Evolutionary conservation across 2,113 vertebrate genomes (phyloP), one percentile per base, ranked within the genome.

Genomic region (Synodontis membranacea): DNA sequence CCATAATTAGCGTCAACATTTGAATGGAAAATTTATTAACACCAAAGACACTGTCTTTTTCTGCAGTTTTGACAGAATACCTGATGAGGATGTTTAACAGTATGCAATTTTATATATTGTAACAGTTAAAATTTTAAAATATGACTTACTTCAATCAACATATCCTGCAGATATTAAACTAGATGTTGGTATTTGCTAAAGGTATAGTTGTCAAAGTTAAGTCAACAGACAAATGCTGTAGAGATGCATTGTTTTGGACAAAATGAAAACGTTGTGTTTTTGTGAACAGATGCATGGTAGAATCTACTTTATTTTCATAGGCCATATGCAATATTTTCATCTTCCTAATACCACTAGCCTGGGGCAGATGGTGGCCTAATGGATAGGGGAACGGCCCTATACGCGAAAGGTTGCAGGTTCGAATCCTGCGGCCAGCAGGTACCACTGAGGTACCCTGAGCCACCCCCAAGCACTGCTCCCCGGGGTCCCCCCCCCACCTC

Each of bases 1-100:
- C 83, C 89, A 86, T 92, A 90, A 92, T 92, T 91, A 91, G 89
- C 90, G 89, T 83, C 80, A 76, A 42, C 8, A 39, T 72, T 10
- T 25, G 42, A n/a, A 46, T 44, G 25, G 12, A 83, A 88, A 82
- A 39, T 52, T 87, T 83, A 54, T 83, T 88, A 82, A 80, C 88
- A 86, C 68, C 88, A 89, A 80, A 91, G 4, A 17, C 62, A 66
- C 5, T 15, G n/a, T 15, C 4, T 66, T 66, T 66, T 66, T n/a
- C n/a, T 34, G 60, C 4, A 14, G n/a, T 64, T 64, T 64, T 64
- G 28, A 64, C 60, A 34, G 90, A 92, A 86, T 72, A 25, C 10
- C 19, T 19, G 15, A 2, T 19, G 37, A 37, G 15, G 15, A 68
- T 68, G 28, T 68, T 68, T 68, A 68, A 37, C 34, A 68, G 9